Evolutionary conservation across 2,113 vertebrate species (phyloP).

Genomic region (Leptodactylus fuscus): DNA sequence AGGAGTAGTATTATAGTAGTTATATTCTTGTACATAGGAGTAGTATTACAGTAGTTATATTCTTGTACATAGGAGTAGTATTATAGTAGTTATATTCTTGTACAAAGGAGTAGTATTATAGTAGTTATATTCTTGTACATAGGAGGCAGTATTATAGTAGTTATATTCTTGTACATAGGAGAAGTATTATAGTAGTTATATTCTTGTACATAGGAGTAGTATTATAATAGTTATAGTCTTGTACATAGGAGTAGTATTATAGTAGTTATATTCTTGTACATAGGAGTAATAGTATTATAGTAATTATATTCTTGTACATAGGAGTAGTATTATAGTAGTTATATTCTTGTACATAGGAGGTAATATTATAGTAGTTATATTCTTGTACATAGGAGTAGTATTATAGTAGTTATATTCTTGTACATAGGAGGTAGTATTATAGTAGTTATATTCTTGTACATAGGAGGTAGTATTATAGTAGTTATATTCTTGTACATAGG

Average conservation of each 20-base stretch:
- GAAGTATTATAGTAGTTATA: slow-evolving; percentile 1
- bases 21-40: not conserved
- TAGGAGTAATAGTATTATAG: not conserved
- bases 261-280: not conserved
- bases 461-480: not conserved
- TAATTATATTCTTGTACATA: no score
- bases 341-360: no score
- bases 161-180: not conserved
- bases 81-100: not conserved
- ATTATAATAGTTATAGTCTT: slow-evolving; percentile 9
- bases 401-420: no score
- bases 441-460: no score
- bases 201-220: not conserved
- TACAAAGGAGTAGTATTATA: not conserved
- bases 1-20: not conserved
- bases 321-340: no score
- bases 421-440: no score
- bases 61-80: not conserved
- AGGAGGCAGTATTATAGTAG: not conserved
- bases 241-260: not conserved
- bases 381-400: not conserved
- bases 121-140: not conserved
- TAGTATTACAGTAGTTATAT: not conserved
- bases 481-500: not conserved
- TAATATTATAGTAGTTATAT: not conserved